These are phyloP conservation scores for Pristionchus arcanus DNA, from an alignment of 2,888 invertebrate genomes.

Conservation along the genomic window DNA sequence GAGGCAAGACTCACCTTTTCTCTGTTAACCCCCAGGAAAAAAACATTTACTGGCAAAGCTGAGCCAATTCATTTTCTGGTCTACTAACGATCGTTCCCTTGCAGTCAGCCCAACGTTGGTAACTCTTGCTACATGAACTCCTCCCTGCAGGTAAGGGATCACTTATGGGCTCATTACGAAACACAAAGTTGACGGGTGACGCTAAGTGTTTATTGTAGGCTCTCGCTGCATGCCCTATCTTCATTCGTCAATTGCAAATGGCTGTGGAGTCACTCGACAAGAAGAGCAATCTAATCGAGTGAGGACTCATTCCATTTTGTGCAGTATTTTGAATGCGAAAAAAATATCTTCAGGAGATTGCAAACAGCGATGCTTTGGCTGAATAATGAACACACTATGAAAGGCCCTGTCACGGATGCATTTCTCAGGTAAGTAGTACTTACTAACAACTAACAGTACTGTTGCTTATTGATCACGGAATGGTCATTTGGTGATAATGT, in stretches of 20 bases:
- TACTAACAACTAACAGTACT: too few species aligned
- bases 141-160: slow-evolving; percentile 47
- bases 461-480: not conserved
- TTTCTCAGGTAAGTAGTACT: not conserved
- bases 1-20: too few species aligned
- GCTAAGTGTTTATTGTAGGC: not conserved
- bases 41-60: too few species aligned
- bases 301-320: not conserved
- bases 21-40: too few species aligned
- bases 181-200: not conserved
- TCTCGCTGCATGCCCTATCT: not conserved
- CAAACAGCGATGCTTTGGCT: not conserved
- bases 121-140: slow-evolving; percentile 60
- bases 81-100: not conserved
- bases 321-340: not conserved
- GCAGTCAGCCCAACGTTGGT: slow-evolving; percentile 58
- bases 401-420: not conserved
- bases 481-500: not conserved
- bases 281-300: not conserved
- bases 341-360: not conserved
- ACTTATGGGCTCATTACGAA: not conserved
- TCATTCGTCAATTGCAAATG: not conserved
- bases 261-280: not conserved
- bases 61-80: too few species aligned
- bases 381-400: not conserved